These are phyloP conservation scores for Cryptomyrus ogoouensis DNA, from an alignment of 2,113 vertebrate genomes.

Conservation along the genomic window DNA sequence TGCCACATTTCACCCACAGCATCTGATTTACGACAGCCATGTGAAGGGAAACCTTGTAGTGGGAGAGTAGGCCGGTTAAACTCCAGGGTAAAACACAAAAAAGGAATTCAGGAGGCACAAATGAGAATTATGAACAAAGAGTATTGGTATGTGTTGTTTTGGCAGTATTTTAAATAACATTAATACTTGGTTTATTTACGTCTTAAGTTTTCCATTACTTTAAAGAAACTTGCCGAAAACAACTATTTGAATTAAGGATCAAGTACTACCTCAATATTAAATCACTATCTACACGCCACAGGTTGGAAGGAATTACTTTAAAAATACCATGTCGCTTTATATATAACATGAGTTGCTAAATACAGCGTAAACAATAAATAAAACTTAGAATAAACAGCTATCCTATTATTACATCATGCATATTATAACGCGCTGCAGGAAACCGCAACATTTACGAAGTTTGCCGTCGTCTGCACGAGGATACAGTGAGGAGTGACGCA, in stretches of 20 bases:
- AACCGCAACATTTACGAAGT: not conserved
- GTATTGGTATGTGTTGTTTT: not conserved
- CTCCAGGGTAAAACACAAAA: not conserved
- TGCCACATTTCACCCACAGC: not conserved
- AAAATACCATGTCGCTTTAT: not conserved
- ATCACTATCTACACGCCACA: not conserved
- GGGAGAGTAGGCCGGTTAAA: not conserved
- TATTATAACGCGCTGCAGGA: not conserved
- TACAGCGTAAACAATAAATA: not conserved
- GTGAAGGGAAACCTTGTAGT: not conserved
- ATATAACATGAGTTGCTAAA: not conserved
- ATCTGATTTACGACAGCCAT: not conserved
- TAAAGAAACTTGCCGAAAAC: not conserved
- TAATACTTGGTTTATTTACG: not conserved
- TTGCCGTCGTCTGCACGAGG: not conserved
- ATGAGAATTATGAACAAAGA: not conserved
- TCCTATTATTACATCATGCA: not conserved
- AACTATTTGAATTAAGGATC: not conserved
- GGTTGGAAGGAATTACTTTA: not conserved
- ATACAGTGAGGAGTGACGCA: not conserved
- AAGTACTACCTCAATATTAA: not conserved
- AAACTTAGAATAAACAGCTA: not conserved
- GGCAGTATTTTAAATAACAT: not conserved
- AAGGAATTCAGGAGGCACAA: not conserved
- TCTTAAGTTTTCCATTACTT: not conserved